Base-by-base conservation (phyloP, 2,888 invertebrate species). In the Phasia obesa region DNA sequence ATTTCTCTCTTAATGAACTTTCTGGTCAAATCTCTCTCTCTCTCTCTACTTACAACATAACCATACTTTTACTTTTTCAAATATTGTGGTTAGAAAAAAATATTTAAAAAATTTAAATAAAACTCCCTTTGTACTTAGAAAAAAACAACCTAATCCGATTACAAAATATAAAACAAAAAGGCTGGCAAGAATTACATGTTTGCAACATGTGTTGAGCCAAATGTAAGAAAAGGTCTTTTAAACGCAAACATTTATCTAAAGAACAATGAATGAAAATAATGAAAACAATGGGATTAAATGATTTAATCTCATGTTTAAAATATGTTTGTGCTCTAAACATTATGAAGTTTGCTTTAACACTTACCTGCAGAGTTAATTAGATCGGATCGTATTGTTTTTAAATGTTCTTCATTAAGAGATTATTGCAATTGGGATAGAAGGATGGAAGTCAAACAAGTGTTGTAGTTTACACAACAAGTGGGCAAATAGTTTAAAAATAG, bases 131-230 rank as follows among this genome's bases (percentile, higher is more conserved):
- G 17, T n/a, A 7, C 9, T 15, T 1, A 15, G 4, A 15, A 42
- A 44, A 17, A 17, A 42, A 69, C 47, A 62, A 75, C 53, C 62
- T 79, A 79, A 83, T 47, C 83, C 71, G 79, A 71, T 83, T 83
- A 83, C 2, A 44, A 55, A 65, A 73, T 31, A 80, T 25, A 67
- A 19, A 60, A 73, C 59, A 67, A 67, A 67, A 74, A 21, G 62
- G 25, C 44, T 44, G 44, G 13, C 15, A 15, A 31, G 15, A 25
- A 6, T 55, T 55, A 51, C 21, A 69, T 11, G 35, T 25, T n/a
- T 67, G 79, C 73, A 84, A 67, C 84, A 81, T 84, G 57, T 81
- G 84, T 77, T 76, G 19, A 15, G 60, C 35, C 51, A 23, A 53
- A 23, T 60, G 23, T 31, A 31, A 13, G 11, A 31, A 31, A 19